A percentile compares a stretch with the other conserved stretches of the same genome.
phyloP scores from a whole-genome alignment of 1,140 invertebrate genomes.

The Parapsyche elsis region DNA sequence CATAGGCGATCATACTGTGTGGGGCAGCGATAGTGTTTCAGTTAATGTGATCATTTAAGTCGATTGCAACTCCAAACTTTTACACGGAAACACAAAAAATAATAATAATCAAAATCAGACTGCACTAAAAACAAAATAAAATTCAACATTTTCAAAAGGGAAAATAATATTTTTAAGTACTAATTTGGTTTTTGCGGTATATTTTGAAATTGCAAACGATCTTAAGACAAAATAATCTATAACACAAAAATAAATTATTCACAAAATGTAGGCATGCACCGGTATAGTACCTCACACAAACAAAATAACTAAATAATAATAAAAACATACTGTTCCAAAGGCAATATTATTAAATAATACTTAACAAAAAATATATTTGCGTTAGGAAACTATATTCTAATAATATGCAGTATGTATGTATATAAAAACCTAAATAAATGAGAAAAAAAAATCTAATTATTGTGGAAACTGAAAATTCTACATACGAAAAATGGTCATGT shows the following conservation, averaged over 20 bases:
- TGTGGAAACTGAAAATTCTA: not conserved
- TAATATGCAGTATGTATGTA: conserved; percentile 38
- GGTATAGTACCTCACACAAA: conserved; percentile 35
- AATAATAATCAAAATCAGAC: not conserved
- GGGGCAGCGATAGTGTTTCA: not conserved
- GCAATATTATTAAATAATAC: conserved; percentile 51
- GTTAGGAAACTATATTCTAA: conserved; percentile 43
- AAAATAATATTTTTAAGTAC: conserved; percentile 26
- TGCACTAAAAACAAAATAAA: not conserved
- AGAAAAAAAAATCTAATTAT: conserved; percentile 2
- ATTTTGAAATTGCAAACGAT: conserved; percentile 10
- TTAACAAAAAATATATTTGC: conserved; percentile 55
- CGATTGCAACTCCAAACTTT: conserved; percentile 10
- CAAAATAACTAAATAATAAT: conserved; percentile 44
- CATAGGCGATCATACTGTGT: conserved; percentile 8
- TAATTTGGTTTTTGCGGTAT: not conserved
- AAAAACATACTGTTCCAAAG: conserved; percentile 38
- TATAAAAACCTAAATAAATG: conserved; percentile 5
- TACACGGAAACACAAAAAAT: not conserved
- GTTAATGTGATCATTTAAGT: not conserved
- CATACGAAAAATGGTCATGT: conserved; percentile 14
- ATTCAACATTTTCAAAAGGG: not conserved
- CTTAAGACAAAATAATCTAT: not conserved
- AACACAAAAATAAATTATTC: conserved; percentile 15
- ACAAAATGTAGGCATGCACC: conserved; percentile 31